A percentile compares a stretch with the other conserved stretches of the same genome.
phyloP scores from a whole-genome alignment of 2,797 vertebrate species.

The Acrocephalus scirpaceus region DNA sequence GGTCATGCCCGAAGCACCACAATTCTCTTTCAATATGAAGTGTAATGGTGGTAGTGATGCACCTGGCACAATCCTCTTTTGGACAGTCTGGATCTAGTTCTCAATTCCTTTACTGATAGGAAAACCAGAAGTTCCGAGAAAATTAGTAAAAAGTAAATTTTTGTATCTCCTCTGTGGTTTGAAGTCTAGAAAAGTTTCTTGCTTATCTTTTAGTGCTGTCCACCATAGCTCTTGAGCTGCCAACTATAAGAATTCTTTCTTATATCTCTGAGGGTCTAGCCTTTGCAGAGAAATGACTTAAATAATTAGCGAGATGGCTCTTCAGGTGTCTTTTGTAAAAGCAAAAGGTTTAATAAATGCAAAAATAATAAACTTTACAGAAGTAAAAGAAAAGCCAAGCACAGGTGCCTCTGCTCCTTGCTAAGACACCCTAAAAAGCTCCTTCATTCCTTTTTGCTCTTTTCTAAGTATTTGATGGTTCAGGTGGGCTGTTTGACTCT shows the following conservation, averaged over 20 bases:
- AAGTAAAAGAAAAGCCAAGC: too few species aligned
- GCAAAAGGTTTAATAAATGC: too few species aligned
- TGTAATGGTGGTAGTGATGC: rapidly evolving
- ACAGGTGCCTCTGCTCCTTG: too few species aligned
- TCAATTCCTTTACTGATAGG: neutral
- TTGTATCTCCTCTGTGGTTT: neutral
- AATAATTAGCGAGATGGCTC: too few species aligned
- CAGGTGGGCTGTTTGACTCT: too few species aligned
- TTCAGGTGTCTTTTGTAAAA: too few species aligned
- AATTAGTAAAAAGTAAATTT: neutral
- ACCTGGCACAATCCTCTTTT: neutral
- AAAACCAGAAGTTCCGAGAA: neutral
- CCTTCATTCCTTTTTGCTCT: too few species aligned
- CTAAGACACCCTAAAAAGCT: too few species aligned
- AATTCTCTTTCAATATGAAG: rapidly evolving
- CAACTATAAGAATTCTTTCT: neutral
- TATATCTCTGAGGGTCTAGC: too few species aligned
- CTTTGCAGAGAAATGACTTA: too few species aligned
- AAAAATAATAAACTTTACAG: too few species aligned
- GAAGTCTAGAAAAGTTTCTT: neutral
- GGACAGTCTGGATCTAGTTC: neutral
- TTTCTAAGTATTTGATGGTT: too few species aligned
- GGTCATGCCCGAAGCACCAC: rapidly evolving
- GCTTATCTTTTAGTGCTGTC: neutral
- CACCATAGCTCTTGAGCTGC: neutral